These are phyloP conservation scores for Cotesia typhae DNA, from an alignment of 1,140 invertebrate genomes.

Conservation along the genomic window DNA sequence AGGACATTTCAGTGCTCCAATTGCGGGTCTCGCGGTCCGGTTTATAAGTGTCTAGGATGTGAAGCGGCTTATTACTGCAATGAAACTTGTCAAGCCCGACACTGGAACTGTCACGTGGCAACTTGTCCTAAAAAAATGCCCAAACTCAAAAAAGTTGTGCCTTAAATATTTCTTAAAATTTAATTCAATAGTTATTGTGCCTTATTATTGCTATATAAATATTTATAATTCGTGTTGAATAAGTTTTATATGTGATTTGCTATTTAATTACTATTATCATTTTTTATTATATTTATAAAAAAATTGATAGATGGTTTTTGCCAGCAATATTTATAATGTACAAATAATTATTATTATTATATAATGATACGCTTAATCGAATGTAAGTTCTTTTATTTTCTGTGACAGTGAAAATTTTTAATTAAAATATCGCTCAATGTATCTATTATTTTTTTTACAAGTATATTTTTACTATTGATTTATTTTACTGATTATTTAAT, in stretches of 20 bases:
- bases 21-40: conserved; percentile 46
- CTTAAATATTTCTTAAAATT: conserved; percentile 21
- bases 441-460: not conserved
- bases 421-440: too few relatives aligned
- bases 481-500: not conserved
- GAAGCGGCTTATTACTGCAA: conserved; percentile 57
- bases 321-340: too few relatives aligned
- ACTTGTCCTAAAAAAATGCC: conserved; percentile 61
- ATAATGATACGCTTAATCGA: too few relatives aligned
- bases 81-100: conserved; percentile 54
- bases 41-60: conserved; percentile 59
- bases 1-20: conserved; percentile 47
- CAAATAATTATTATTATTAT: too few relatives aligned
- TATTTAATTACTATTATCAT: not conserved
- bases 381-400: too few relatives aligned
- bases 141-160: conserved; percentile 55
- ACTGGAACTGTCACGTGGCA: conserved; percentile 55
- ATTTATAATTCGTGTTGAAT: not conserved
- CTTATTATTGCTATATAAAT: not conserved
- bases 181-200: conserved; percentile 4
- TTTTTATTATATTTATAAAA: not conserved
- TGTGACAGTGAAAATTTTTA: too few relatives aligned
- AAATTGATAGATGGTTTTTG: not conserved
- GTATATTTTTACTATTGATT: not conserved
- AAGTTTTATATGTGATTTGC: conserved; percentile 7